Evolutionary conservation across 2,113 vertebrate species (phyloP), one percentile per base, ranked within the genome.

Genomic region (Urocolius indicus): DNA sequence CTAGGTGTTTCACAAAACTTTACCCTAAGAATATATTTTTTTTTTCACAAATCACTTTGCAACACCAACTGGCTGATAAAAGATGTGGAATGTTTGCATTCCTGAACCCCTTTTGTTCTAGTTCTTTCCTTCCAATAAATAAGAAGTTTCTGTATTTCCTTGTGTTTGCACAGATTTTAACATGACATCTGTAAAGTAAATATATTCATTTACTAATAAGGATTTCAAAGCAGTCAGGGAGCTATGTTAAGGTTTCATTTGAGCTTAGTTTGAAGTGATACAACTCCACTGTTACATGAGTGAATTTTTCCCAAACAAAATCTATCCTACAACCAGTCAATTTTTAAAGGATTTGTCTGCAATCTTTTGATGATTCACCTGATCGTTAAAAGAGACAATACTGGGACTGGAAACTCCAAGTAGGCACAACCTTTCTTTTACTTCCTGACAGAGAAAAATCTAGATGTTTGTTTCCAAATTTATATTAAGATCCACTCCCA

Each of bases 131-230:
- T 78, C 62, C 65, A 78, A 45, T 79, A 90, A 74, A 54, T 81
- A 46, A 3, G 14, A 86, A 92, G 9, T 45, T 23, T 74, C 7
- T 87, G n/a, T 34, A n/a, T 84, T 88, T 71, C 49, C 72, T 55
- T 80, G 7, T 80, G 51, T 93, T 88, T 96, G 61, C 79, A 67
- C 26, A 81, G 72, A 67, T 74, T 83, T 93, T 93, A 89, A 75
- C 13, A 34, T 24, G 48, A 22, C 57, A 52, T 34, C 68, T 65
- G 27, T 75, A 45, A 84, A 86, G 59, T 34, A 66, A 84, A 89
- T 80, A 21, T 21, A 41, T 8, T 13, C 7, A 36, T 62, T 86
- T 86, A n/a, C 20, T 87, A 76, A 41, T n/a, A 79, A 43, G 29
- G 32, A 73, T 77, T 81, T 85, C 72, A 57, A 41, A 78, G 38